Evolutionary conservation across 2,888 invertebrate genomes (phyloP).

Genomic region (Gari tellinella): DNA sequence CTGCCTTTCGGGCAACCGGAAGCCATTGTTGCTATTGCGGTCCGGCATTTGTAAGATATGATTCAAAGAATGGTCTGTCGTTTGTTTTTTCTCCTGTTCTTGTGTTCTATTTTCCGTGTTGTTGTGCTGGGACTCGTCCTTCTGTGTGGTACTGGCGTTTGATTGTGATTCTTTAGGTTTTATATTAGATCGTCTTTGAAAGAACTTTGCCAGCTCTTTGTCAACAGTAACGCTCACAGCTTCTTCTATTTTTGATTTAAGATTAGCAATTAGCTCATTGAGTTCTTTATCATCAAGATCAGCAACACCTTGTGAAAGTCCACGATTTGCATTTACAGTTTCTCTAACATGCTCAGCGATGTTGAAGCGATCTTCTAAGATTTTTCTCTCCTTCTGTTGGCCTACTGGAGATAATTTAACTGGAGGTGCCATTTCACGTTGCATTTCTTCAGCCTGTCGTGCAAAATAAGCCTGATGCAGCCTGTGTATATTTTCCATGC

Average conservation of each 20-base stretch:
- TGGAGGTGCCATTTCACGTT: slow-evolving; percentile 23
- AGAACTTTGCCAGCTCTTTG: slow-evolving; percentile 69
- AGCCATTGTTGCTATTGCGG: slow-evolving; percentile 32
- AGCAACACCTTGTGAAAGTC: slow-evolving; percentile 36
- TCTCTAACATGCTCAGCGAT: slow-evolving; percentile 60
- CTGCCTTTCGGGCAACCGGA: slow-evolving; percentile 51
- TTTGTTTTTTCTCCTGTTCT: slow-evolving; percentile 56
- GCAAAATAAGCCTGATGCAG: slow-evolving; percentile 57
- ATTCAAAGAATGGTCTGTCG: slow-evolving; percentile 58
- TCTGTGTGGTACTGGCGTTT: slow-evolving; percentile 37
- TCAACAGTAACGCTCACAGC: slow-evolving; percentile 74
- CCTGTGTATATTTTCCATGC: slow-evolving; percentile 58
- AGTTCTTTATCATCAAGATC: slow-evolving; percentile 87
- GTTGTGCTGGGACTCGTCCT: slow-evolving; percentile 40
- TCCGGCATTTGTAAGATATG: slow-evolving; percentile 59
- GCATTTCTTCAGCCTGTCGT: slow-evolving; percentile 38
- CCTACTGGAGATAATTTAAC: slow-evolving; percentile 25
- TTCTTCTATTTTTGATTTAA: slow-evolving; percentile 92
- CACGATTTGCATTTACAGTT: slow-evolving; percentile 54
- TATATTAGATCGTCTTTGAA: slow-evolving; percentile 58
- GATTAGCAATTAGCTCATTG: slow-evolving; percentile 94
- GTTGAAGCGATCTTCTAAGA: slow-evolving; percentile 49
- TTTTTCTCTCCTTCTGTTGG: slow-evolving; percentile 31
- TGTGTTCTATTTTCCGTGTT: slow-evolving; percentile 24
- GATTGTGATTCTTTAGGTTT: slow-evolving; percentile 50